Evolutionary conservation across 2,888 invertebrate genomes (phyloP).

Genomic region (Stenodema calcarata): DNA sequence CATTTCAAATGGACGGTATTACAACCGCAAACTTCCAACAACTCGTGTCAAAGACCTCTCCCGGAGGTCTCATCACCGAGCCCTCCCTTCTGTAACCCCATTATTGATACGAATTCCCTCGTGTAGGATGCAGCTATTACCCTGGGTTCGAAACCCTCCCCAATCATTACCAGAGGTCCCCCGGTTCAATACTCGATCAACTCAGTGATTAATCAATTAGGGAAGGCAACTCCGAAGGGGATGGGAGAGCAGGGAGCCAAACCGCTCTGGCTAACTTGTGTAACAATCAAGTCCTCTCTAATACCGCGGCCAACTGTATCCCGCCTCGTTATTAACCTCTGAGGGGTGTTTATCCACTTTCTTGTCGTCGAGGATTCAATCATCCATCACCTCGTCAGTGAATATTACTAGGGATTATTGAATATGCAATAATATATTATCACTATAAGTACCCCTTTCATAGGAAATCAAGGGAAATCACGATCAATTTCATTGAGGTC

Average conservation of each 20-base stretch:
- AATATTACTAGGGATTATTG: background rate
- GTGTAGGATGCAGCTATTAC: conserved; percentile 21
- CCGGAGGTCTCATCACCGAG: background rate
- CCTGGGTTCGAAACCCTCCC: background rate
- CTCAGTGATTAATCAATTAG: conserved; percentile 35
- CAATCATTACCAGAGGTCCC: conserved; percentile 1
- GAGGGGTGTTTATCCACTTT: conserved; percentile 23
- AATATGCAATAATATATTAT: background rate
- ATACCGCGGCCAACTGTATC: conserved; percentile 9
- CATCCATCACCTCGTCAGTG: background rate
- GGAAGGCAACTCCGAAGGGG: background rate
- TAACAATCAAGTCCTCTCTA: conserved; percentile 19
- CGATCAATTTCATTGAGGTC: too few species aligned
- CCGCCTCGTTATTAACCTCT: conserved; percentile 25
- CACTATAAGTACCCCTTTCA: too few species aligned
- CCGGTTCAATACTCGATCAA: conserved; percentile 28
- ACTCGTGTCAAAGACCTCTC: background rate
- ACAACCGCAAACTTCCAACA: background rate
- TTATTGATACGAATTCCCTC: background rate
- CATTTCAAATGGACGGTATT: background rate
- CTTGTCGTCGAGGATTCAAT: background rate
- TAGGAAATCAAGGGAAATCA: too few species aligned
- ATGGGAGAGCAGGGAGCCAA: background rate
- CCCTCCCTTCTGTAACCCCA: background rate
- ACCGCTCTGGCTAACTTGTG: conserved; percentile 9